Base-by-base conservation (phyloP, 1,140 invertebrate species). In the Artemia franciscana region DNA sequence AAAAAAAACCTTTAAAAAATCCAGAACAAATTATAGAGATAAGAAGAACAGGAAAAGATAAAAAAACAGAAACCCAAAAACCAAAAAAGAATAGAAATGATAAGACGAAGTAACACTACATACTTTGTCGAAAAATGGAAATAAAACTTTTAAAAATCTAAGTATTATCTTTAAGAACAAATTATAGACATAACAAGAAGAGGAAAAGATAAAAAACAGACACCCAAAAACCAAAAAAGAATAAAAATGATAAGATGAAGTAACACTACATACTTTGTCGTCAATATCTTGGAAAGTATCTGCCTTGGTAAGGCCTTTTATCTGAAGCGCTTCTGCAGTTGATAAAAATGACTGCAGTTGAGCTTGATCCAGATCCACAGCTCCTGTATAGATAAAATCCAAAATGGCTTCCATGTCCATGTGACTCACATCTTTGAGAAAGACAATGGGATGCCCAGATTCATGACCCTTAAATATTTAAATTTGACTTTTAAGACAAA, bases 301-400 rank as follows among this genome's bases (percentile, higher is more conserved):
- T 51, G 12, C 39, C 21, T 51, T 51, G 12, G 39, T 51, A 18
- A 51, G 39, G 21, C 39, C 39, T 51, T 51, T 51, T 15, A 51
- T 18, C 21, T 51, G 39, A 15, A 51, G 21, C 39, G 39, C 39
- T 51, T 51, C 39, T 12, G 39, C 39, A 51, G 39, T 51, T 12
- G 39, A 51, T 15, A 51, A 18, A 18, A 51, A 51, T 51, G 39
- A 51, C 21, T 51, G 39, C 12, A 51, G 39, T 18, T 51, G 39
- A 12, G 12, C 39, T 18, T 51, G 39, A 18, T 51, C 39, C 39
- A 51, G 21, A 18, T 51, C 39, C 12, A 51, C 39, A 3, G 39
- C 39, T 15, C 77, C 77, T 63, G 72, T 71, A 66, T 78, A 78
- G 70, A 78, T 77, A 65, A 78, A 78, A 59, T 72, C 71, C 12